Base-by-base conservation (phyloP, 2,888 invertebrate species). In the Heliconius charithonia region DNA sequence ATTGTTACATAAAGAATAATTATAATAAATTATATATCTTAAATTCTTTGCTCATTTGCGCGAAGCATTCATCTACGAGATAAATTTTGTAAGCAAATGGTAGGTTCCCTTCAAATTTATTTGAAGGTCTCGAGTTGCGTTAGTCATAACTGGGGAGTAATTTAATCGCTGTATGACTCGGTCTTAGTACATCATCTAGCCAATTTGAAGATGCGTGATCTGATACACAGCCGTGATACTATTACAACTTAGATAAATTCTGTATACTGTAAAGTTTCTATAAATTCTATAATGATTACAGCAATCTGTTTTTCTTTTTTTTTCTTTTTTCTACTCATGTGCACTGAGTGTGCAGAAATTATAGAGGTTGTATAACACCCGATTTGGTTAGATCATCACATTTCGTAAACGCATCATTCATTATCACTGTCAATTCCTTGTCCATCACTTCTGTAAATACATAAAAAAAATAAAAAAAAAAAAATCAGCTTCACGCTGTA, bases 351-450 rank as follows among this genome's bases (percentile, higher is more conserved):
- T 87, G 86, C 89, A 89, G 85, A 85, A 82, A 83, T 85, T 82
- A 85, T 90, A 90, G 13, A 3, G 84, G 87, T 93, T 92, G 89
- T 88, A 87, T 90, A 91, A 91, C 85, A 84, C 81, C 83, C 83
- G 79, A 80, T 85, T 79, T 82, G 87, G 88, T 91, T 89, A 87
- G 87, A 88, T 89, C 87, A 88, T 85, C 82, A 82, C 86, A 88
- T 89, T 87, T 87, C 85, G 85, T 85, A 82, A 83, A 82, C 83
- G 82, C 83, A 82, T 83, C 83, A 59, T 86, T 85, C 85, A 87
- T 86, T 87, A 89, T 87, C 85, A 87, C 85, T 87, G 87, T 88
- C 86, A 88, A 87, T 88, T 86, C 76, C 80, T 82, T 86, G 83
- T 86, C 87, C 83, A 82, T 83, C 85, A 83, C 87, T 88, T 88